Conservation (phyloP, 30 jellyfish, hydroid and myxozoan species). For the Chrysaora quinquecirrha region DNA sequence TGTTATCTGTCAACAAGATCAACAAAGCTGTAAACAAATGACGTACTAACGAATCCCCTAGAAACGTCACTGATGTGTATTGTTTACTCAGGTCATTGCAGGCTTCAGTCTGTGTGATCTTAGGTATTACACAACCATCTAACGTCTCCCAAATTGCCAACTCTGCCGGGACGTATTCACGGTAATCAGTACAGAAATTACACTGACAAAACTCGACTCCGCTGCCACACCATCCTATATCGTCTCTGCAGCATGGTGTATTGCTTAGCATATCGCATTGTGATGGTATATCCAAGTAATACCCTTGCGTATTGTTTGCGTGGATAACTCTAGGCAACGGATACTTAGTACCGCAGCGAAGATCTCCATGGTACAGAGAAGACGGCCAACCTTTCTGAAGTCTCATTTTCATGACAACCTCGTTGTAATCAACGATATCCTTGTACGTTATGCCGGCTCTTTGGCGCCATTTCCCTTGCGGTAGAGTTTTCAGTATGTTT, state of each 20-base stretch:
- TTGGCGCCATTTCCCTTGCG: slow-evolving; percentile 86
- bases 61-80: slow-evolving; percentile 80
- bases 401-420: slow-evolving; percentile 79
- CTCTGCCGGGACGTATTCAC: slow-evolving; percentile 75
- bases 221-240: slow-evolving; percentile 95
- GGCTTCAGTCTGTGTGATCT: slow-evolving; percentile 45
- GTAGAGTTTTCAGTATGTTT: slow-evolving; percentile 32
- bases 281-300: slow-evolving; percentile 83
- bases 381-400: slow-evolving; percentile 95
- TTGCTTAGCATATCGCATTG: slow-evolving; percentile 83
- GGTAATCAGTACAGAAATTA: slow-evolving; percentile 71
- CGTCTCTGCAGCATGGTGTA: slow-evolving; percentile 91
- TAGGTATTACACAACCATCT: slow-evolving; percentile 41
- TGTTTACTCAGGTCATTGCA: slow-evolving; percentile 57
- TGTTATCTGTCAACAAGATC: slow-evolving; percentile 69
- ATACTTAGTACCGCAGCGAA: slow-evolving; percentile 82
- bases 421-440: slow-evolving; percentile 43
- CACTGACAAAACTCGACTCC: slow-evolving; percentile 83
- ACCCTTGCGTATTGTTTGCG: slow-evolving; percentile 66
- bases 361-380: slow-evolving; percentile 69
- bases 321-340: slow-evolving; percentile 86
- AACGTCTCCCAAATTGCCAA: slow-evolving; percentile 73
- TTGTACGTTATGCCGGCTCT: slow-evolving; percentile 44
- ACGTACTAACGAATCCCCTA: slow-evolving; percentile 95
- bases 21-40: slow-evolving; percentile 83